Conservation (phyloP, 2,113 vertebrate genomes). For the Excalfactoria chinensis region DNA sequence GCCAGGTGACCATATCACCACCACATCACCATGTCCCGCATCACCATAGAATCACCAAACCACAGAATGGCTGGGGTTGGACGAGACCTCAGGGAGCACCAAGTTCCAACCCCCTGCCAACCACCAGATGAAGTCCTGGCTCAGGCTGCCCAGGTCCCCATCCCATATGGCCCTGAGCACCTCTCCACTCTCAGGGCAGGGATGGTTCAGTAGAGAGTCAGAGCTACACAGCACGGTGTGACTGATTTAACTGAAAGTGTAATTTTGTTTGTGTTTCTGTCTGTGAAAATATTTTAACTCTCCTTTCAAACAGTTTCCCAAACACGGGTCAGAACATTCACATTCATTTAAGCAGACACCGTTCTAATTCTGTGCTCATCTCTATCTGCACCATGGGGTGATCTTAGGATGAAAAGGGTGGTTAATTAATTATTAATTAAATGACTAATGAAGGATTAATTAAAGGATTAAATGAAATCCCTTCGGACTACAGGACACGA, state of each 20-base stretch:
- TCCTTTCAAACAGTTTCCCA: neutral
- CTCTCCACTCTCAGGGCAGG: too few species aligned
- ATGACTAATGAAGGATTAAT: neutral
- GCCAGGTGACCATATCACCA: neutral
- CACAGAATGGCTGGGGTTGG: too few species aligned
- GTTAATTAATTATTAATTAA: neutral
- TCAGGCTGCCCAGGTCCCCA: too few species aligned
- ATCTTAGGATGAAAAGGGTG: neutral
- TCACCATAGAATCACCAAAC: neutral
- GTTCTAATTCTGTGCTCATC: neutral
- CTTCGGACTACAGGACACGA: neutral
- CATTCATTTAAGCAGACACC: neutral
- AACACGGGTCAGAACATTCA: neutral
- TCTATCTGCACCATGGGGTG: neutral
- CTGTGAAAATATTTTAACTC: neutral
- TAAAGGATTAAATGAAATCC: neutral
- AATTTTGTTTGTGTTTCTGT: neutral
- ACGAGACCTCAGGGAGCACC: too few species aligned
- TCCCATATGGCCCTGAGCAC: too few species aligned
- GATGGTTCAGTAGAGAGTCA: neutral
- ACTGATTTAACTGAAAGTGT: neutral
- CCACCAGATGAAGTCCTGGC: too few species aligned
- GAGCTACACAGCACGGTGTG: neutral
- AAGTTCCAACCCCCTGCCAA: too few species aligned
- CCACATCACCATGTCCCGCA: neutral